A percentile compares a stretch with the other conserved stretches of the same genome.
These are phyloP conservation scores for Lepisosteus oculatus DNA, from an alignment of 2,113 vertebrate genomes.

Conservation along the genomic window DNA sequence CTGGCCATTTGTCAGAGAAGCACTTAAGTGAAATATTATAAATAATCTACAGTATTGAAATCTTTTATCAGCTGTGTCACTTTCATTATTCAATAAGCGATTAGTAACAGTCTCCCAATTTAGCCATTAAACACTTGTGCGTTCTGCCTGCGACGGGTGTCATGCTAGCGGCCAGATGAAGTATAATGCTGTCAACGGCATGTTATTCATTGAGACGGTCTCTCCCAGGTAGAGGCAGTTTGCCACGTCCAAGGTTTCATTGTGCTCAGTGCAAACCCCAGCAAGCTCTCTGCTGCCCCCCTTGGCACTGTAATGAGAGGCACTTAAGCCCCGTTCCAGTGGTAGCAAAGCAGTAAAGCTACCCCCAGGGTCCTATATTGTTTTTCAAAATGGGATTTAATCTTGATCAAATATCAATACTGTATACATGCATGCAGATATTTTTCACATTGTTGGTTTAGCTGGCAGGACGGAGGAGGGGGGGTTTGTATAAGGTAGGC, in stretches of 20 bases:
- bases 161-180: constrained; percentile 51
- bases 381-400: no score
- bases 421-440: no score
- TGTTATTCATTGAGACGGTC: constrained; percentile 60
- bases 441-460: no score
- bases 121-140: constrained; percentile 68
- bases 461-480: no score
- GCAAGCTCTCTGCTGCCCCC: background rate
- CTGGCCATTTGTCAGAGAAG: constrained; percentile 76
- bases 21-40: constrained; percentile 83
- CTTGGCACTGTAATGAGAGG: background rate
- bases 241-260: constrained; percentile 1
- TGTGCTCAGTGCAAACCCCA: background rate
- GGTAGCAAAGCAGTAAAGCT: no score
- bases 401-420: no score
- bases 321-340: background rate
- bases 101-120: constrained; percentile 79
- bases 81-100: constrained; percentile 89
- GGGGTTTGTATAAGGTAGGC: no score
- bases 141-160: constrained; percentile 45
- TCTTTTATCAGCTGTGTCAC: constrained; percentile 92
- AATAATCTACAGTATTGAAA: constrained; percentile 85
- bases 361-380: no score
- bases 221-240: constrained; percentile 37
- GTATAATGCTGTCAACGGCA: constrained; percentile 59